Base-by-base conservation (phyloP, 1,140 invertebrate species). In the Lepeophtheirus salmonis region DNA sequence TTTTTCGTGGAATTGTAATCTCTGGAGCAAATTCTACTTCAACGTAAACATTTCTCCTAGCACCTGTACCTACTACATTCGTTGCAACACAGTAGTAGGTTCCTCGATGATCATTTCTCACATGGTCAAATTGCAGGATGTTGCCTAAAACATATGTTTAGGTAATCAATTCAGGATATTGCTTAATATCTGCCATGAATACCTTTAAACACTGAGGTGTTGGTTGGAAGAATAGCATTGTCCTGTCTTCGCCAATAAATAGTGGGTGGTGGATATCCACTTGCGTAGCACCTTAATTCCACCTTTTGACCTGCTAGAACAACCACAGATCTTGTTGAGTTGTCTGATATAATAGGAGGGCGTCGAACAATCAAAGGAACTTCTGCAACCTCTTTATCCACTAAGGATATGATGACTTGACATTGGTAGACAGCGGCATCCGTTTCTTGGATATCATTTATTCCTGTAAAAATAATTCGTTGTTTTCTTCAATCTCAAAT, bases 361-460 rank as follows among this genome's bases (percentile, higher is more conserved):
- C 86, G 75, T 14, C 86, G 74, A 1, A 92, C 87, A 66, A 83
- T 79, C 0, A 91, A 72, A 65, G 85, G 80, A 3, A 90, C 86
- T 70, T 86, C 80, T 4, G 86, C 88, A 0, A 80, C 79, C 6
- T 90, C 81, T 69, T 80, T 81, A 68, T 81, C 89, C 48, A 74
- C 83, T 0, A 84, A 69, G 0, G 83, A 81, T 57, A 89, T 82
- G 3, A 89, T 70, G 20, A 92, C 81, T 71, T 89, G 83, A 66
- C 89, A 94, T 58, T 83, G 79, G 69, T 92, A 92, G 64, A 76
- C 79, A 20, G 86, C 89, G 0, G 85, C 85, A 70, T 94, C 89
- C 0, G 85, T 89, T 72, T 94, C 89, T 76, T 92, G 88, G 56
- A 92, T 87, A 67, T 92, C 88, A 72, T 87, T 89, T n/a, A 92